Base-by-base conservation (phyloP, 30 jellyfish, hydroid and myxozoan genomes). In the Hydractinia echinata region DNA sequence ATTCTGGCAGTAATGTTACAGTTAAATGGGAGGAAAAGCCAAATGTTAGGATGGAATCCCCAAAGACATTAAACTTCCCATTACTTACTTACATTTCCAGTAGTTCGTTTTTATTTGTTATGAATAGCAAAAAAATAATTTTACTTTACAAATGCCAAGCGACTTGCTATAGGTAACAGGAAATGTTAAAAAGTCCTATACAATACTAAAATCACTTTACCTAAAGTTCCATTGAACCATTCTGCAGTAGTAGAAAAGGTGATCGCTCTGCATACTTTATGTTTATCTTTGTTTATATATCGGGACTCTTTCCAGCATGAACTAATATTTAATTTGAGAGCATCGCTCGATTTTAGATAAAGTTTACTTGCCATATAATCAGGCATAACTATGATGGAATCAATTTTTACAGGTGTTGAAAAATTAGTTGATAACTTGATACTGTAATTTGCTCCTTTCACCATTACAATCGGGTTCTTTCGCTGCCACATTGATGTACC, bases 221-320 rank as follows among this genome's bases (percentile, higher is more conserved):
- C 97, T 55, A 72, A n/a, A 51, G 97, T 72, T 20, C 97, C 97
- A 82, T 89, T 81, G 84, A 55, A 84, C 16, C 79, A 66, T 54
- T 89, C 89, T 39, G 87, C 21, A 67, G 79, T 78, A 51, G 92
- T 71, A 8, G 89, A 66, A 72, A 89, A 89, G n/a, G 86, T 86
- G 20, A 76, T 69, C 78, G 52, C 58, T 55, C 62, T 56, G 55
- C 97, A 89, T 5, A 54, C 49, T 15, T 51, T 5, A 76, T 82
- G 90, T 53, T 19, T 55, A 49, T 58, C 50, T 19, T 10, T 64
- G 30, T 30, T 7, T 10, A 79, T n/a, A 14, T 86, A 19, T 68
- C 61, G 82, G 20, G 66, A 71, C 6, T 66, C 55, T 21, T 88
- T 67, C 96, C 96, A 88, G 86, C 97, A 89, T 2, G 21, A 48